Percentiles rank a stretch among this genome's conserved stretches.
phyloP scores from a whole-genome alignment of 2,888 invertebrate genomes.

The Colletes collaris region DNA sequence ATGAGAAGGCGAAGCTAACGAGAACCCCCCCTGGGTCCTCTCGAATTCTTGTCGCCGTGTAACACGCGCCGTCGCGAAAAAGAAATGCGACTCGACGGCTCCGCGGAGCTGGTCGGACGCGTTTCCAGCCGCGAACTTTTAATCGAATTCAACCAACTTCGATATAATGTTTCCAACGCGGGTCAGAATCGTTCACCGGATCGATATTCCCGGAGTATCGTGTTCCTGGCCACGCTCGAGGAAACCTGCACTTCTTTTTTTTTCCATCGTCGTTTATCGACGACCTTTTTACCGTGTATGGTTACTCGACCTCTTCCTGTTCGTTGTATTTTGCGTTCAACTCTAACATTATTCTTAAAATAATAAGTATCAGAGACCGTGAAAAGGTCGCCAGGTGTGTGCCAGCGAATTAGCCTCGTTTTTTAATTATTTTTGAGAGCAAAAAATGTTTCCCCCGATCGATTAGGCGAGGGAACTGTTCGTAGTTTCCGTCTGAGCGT shows the following conservation, averaged over 20 bases:
- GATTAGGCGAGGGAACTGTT: neutral
- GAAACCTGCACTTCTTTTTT: neutral
- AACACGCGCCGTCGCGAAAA: constrained; percentile 5
- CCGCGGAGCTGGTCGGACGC: neutral
- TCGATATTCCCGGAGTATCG: constrained; percentile 6
- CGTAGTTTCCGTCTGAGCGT: neutral
- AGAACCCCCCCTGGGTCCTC: constrained; percentile 1
- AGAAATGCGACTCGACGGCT: neutral
- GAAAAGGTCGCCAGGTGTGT: no score
- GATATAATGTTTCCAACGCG: neutral
- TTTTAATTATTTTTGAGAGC: no score
- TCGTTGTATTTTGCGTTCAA: no score
- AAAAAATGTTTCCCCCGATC: no score
- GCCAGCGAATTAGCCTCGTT: no score
- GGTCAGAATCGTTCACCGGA: neutral
- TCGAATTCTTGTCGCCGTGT: constrained; percentile 3
- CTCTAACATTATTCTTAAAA: no score
- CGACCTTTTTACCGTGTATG: neutral
- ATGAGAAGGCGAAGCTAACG: constrained; percentile 26
- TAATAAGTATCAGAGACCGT: no score
- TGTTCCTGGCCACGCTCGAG: constrained; percentile 11
- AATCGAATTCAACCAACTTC: constrained; percentile 13
- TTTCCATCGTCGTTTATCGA: neutral
- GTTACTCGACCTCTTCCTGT: neutral
- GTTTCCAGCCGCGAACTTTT: neutral